Base-by-base conservation (phyloP, 1,140 invertebrate species). In the Aphaenogaster floridana region DNA sequence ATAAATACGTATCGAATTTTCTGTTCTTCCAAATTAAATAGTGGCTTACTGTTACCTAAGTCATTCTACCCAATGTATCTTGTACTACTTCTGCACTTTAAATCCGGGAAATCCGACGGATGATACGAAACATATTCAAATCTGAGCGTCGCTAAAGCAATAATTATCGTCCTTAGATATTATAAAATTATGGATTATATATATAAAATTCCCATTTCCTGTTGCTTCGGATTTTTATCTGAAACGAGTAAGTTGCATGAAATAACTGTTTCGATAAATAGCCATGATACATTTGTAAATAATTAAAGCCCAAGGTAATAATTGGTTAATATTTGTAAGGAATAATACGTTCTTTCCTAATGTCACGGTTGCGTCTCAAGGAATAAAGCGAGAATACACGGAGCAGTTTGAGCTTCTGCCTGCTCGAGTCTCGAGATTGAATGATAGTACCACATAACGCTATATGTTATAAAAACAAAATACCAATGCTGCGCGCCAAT, bases 161-260 rank as follows among this genome's bases (percentile, higher is more conserved):
- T n/a, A 39, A 64, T 66, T 39, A 17, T 39, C 39, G 17, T 7
- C 0, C 3, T 36, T 1, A n/a, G 17, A 34, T 42, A 66, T 39
- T 66, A n/a, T 66, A 66, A 66, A 66, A 66, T 13, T 39, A 39
- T 66, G n/a, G 2, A 66, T 64, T 64, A 64, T 39, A 66, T 28
- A 28, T 28, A 28, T 28, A 28, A 28, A 28, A n/a, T 39, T n/a
- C 39, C 0, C 7, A 39, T 36, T 36, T 64, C 7, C 17, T 15
- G 15, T 17, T 64, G 11, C 3, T 66, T 66, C 1, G 3, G 7
- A 64, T 17, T 66, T 66, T 66, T 66, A 39, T 39, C 2, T 64
- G 8, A 59, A 59, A 11, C 7, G 7, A 21, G 11, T 59, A 59
- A 59, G 28, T 54, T 17, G 13, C 4, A 15, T 7, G 1, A 39